Evolutionary conservation across 2,888 invertebrate species (phyloP).

Genomic region (Thumatha senex): DNA sequence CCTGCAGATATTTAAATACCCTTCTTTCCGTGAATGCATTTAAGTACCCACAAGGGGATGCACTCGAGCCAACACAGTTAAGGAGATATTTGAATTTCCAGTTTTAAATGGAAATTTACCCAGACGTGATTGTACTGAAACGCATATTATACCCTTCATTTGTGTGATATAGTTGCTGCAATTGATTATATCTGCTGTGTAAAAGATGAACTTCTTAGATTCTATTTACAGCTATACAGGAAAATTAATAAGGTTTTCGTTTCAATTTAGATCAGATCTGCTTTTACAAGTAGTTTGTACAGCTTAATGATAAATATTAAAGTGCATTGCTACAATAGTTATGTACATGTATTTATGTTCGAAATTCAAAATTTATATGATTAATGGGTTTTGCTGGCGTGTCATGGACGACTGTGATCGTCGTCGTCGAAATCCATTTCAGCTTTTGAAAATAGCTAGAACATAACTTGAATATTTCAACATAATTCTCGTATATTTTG

Average conservation of each 20-base stretch:
- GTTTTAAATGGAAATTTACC: slow-evolving; percentile 35
- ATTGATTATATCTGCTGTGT: too few species aligned
- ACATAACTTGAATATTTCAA: too few species aligned
- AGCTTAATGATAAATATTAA: too few species aligned
- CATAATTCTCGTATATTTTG: too few species aligned
- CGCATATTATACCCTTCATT: background rate
- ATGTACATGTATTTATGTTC: background rate
- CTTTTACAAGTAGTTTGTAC: too few species aligned
- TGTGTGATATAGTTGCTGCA: background rate
- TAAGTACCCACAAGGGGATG: slow-evolving; percentile 41
- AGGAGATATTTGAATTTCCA: slow-evolving; percentile 35
- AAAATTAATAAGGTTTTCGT: too few species aligned
- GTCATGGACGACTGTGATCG: background rate
- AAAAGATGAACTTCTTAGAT: too few species aligned
- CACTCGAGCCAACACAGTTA: slow-evolving; percentile 34
- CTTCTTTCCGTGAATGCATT: slow-evolving; percentile 43
- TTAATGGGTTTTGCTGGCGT: background rate
- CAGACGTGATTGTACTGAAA: slow-evolving; percentile 10
- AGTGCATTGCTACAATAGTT: too few species aligned
- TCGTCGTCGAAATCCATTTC: background rate
- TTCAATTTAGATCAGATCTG: too few species aligned
- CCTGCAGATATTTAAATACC: slow-evolving; percentile 46
- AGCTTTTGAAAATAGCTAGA: background rate
- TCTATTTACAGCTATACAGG: too few species aligned
- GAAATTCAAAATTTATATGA: slow-evolving; percentile 4